A percentile compares a stretch with the other conserved stretches of the same genome.
phyloP scores from a whole-genome alignment of 2,113 vertebrate species.

The Poeciliopsis turrubarensis region DNA sequence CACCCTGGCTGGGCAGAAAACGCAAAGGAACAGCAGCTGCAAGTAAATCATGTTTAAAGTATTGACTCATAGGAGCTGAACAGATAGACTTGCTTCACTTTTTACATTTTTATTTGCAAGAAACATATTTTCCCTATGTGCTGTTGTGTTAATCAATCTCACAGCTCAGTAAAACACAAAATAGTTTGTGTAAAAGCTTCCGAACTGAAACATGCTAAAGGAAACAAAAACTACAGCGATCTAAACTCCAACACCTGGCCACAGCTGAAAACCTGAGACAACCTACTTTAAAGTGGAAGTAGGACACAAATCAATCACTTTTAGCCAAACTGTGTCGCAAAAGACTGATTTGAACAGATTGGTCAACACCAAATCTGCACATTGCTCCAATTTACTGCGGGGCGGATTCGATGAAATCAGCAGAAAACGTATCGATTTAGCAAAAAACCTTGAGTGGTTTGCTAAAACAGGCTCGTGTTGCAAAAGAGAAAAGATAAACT shows the following conservation, averaged over 20 bases:
- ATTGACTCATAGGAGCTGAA: too few relatives aligned
- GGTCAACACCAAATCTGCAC: conserved; percentile 9
- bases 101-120: too few relatives aligned
- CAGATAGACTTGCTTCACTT: too few relatives aligned
- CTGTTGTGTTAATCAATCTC: too few relatives aligned
- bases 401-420: conserved; percentile 17
- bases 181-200: background rate
- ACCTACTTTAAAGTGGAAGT: conserved; percentile 6
- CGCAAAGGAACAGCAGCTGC: too few relatives aligned
- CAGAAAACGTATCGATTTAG: conserved; percentile 31
- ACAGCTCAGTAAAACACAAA: too few relatives aligned
- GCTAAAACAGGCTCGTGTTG: conserved; percentile 21
- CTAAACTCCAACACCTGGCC: conserved; percentile 2
- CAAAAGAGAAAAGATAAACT: conserved; percentile 39
- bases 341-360: conserved; percentile 6
- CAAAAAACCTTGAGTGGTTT: conserved; percentile 6
- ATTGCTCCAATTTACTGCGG: background rate
- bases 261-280: conserved; percentile 27
- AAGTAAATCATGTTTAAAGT: too few relatives aligned
- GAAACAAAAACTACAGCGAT: background rate
- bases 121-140: too few relatives aligned
- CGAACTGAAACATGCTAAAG: background rate
- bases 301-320: conserved; percentile 8
- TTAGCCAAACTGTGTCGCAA: conserved; percentile 4
- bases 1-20: too few relatives aligned